Conservation (phyloP, 2,113 vertebrate genomes). For the Elephantulus edwardii region DNA sequence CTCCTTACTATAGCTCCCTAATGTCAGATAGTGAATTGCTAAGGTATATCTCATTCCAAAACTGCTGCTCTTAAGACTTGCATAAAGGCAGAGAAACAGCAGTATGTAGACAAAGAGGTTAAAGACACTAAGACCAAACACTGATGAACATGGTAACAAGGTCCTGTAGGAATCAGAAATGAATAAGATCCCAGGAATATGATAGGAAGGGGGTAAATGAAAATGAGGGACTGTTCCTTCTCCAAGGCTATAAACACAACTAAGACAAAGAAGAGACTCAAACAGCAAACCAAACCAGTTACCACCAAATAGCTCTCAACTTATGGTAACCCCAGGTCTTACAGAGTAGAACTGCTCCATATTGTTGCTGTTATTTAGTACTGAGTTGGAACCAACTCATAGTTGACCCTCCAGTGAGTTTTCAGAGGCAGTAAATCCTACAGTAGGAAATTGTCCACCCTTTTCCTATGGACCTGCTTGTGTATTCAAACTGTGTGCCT, state of each 20-base stretch:
- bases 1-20: too few relatives aligned
- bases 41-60: neutral
- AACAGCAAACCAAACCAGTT: neutral
- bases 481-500: too few relatives aligned
- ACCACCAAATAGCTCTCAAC: neutral
- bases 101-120: neutral
- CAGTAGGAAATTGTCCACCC: too few relatives aligned
- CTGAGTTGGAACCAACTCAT: too few relatives aligned
- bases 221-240: neutral
- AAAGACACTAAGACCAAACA: neutral
- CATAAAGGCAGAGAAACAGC: neutral
- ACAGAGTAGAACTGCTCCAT: neutral
- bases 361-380: too few relatives aligned
- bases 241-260: neutral
- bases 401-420: too few relatives aligned
- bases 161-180: neutral
- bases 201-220: neutral
- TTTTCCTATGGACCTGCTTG: too few relatives aligned
- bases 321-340: neutral
- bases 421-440: too few relatives aligned
- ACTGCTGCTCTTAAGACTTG: constrained; percentile 1
- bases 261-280: neutral
- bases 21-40: neutral
- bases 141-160: neutral
- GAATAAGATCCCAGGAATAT: neutral